Conservation (phyloP, 2,113 vertebrate species). For the Haplochromis burtoni region DNA sequence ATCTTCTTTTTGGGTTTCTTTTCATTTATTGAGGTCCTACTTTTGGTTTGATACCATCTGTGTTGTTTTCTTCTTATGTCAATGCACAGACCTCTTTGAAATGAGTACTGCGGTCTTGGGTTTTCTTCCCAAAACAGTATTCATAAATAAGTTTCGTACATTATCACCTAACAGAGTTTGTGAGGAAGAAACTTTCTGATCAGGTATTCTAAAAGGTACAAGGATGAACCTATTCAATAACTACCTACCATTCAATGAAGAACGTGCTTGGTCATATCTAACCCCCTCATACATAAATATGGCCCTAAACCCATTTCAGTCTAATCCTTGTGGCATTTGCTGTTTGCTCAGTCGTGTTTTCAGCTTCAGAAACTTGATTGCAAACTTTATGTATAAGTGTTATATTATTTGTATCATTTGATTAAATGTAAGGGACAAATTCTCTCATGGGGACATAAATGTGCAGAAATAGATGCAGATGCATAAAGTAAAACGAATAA, state of each 20-base stretch:
- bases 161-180: not conserved
- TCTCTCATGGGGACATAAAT: not conserved
- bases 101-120: not conserved
- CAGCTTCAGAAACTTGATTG: not conserved
- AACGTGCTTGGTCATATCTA: slow-evolving; percentile 56
- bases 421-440: not conserved
- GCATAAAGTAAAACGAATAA: not conserved
- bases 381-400: slow-evolving; percentile 1
- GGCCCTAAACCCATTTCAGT: slow-evolving; percentile 29
- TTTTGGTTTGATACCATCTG: not conserved
- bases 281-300: slow-evolving; percentile 64
- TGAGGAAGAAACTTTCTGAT: not conserved
- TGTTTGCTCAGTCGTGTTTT: slow-evolving; percentile 13
- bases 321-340: slow-evolving; percentile 52
- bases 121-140: not conserved
- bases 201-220: not conserved
- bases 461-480: not conserved
- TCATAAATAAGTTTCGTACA: not conserved
- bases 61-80: not conserved
- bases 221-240: slow-evolving; percentile 16
- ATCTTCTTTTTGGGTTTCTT: not conserved
- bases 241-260: slow-evolving; percentile 10
- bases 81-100: not conserved
- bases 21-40: not conserved
- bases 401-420: not conserved